Percentiles rank a stretch among this genome's conserved stretches.
phyloP scores from a whole-genome alignment of 2,797 vertebrate genomes.

The Glossophaga mutica region DNA sequence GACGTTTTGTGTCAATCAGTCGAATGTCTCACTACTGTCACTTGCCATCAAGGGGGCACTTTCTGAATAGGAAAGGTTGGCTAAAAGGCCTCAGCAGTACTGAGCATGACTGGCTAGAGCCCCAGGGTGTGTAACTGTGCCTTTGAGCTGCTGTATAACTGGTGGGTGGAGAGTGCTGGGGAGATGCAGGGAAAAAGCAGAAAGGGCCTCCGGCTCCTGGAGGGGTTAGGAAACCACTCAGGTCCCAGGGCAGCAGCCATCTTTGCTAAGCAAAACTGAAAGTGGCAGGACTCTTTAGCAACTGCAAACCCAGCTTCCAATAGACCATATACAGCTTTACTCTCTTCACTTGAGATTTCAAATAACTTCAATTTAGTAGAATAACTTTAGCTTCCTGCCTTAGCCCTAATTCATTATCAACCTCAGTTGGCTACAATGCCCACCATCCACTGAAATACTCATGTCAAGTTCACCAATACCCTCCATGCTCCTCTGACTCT shows the following conservation, averaged over 20 bases:
- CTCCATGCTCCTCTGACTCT: background rate
- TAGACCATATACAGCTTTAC: background rate
- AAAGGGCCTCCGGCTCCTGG: background rate
- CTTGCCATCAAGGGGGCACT: background rate
- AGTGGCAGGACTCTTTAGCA: background rate
- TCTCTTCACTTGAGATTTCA: background rate
- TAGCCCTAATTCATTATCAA: background rate
- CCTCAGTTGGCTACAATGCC: background rate
- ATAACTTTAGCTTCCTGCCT: background rate
- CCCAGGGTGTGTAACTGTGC: background rate
- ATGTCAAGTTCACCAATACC: background rate
- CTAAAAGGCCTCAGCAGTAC: background rate
- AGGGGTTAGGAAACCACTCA: background rate
- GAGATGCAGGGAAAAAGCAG: accelerated
- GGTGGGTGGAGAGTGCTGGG: too few relatives aligned
- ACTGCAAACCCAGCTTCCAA: background rate
- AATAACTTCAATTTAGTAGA: background rate
- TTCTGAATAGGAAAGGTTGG: background rate
- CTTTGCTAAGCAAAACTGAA: background rate
- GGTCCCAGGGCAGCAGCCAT: background rate
- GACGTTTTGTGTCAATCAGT: background rate
- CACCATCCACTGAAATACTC: background rate
- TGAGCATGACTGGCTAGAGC: background rate
- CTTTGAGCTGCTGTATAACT: background rate
- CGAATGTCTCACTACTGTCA: background rate